Base-by-base conservation (phyloP, 2,888 invertebrate genomes). In the Oithona nana region DNA sequence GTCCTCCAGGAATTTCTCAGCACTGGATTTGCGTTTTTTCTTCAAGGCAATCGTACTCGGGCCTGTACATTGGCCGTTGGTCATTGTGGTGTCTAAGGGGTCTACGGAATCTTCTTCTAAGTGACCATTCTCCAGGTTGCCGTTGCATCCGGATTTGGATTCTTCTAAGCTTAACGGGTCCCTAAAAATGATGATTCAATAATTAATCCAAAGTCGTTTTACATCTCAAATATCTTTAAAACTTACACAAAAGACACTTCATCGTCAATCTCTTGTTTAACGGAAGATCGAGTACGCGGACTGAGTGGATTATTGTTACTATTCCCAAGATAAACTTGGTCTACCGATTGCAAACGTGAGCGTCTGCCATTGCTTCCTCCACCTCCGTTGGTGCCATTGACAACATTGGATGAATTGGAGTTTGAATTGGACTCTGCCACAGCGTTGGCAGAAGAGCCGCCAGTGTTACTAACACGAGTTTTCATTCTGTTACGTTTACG, bases 1-100 rank as follows among this genome's bases (percentile, higher is more conserved):
- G 59, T 59, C 59, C 28, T 59, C 59, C 39, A 59, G 39, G 26
- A 59, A 59, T 26, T 59, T 59, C 22, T 59, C 59, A 24, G 59
- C 59, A 20, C 31, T 31, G 22, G 59, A 59, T 48, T 59, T 59
- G 13, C 59, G 39, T 22, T 48, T 31, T 16, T 39, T 48, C 22
- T 59, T 59, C 2, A 28, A 16, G 1, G 24, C 54, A 22, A 8
- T 51, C 13, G 22, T 22, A 8, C 20, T 20, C 3, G 50, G 2
- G 50, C 3, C 22, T 22, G 22, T 4, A 49, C 3, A 24, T 16
- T 20, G 3, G 3, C 1, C 54, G 13, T 54, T 16, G 16, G 39
- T 39, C 39, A 39, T 3, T 54, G 54, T 3, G 3, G 50, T 3
- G 26, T 3, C 26, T 16, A 24, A 24, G 54, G 24, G 24, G 16